Base-by-base conservation (phyloP, 2,797 vertebrate genomes). In the Mastacembelus armatus region DNA sequence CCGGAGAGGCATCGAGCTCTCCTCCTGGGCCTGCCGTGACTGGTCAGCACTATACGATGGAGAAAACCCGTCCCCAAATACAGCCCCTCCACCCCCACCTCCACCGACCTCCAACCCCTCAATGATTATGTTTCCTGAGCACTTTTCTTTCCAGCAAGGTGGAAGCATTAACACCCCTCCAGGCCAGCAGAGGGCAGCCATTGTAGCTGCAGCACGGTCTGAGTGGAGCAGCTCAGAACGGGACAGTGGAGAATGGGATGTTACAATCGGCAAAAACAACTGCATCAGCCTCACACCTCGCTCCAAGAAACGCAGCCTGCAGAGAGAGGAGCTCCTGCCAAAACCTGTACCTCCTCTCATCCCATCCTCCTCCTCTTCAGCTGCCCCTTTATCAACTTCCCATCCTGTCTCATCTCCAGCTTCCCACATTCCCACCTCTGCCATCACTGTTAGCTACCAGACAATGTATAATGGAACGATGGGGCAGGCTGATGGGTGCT, bases 41-140 rank as follows among this genome's bases (percentile, higher is more conserved):
- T 99, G 97, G 97, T 98, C 97, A 0, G 96, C 96, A 0, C 96
- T 96, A 2, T 98, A 99, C 0, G 97, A 98, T 1, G 97, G 97
- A 12, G 96, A 97, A 78, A 92, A 92, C 57, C 97, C 94, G 7
- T 92, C 92, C n/a, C 92, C 96, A 0, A 88, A 76, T 16, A 76
- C 92, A 0, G 86, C 86, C 14, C 85, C 89, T 2, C 30, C 70
- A 0, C 90, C 86, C 0, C 91, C 92, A 0, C 80, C 70, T 4
- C 89, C 93, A 15, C 80, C 88, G 2, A 77, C 84, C 3, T 76
- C 91, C 33, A 87, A 92, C 71, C 65, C 91, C 49, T 66, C 91
- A 56, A 62, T 94, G 54, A 59, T 69, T 0, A 40, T 92, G 51
- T 88, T 89, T 69, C 89, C 92, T 0, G 94, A 94, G 74, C 92